Evolutionary conservation across 1,140 invertebrate genomes (phyloP).

Genomic region (Drosophila jambulina): DNA sequence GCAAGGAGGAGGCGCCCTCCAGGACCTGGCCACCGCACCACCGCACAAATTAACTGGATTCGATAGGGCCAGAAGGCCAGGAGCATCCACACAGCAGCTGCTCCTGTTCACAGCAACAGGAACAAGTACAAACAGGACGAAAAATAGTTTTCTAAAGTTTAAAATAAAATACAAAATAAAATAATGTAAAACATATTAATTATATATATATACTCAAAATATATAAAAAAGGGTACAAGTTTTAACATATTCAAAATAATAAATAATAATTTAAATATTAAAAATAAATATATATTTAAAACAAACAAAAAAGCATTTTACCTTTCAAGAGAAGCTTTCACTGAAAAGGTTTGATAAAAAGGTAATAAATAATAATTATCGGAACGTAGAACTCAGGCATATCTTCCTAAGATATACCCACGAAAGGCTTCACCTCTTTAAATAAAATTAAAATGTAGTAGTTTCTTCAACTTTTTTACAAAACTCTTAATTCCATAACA

Average conservation of each 20-base stretch:
- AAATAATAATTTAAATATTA: no score
- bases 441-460: no score
- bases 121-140: conserved; percentile 4
- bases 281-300: neutral
- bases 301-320: no score
- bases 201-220: no score
- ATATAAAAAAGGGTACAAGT: no score
- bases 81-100: conserved; percentile 50
- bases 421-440: neutral
- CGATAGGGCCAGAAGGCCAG: conserved; percentile 52
- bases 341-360: neutral
- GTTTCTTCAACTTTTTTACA: neutral
- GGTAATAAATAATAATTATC: neutral
- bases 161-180: neutral
- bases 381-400: no score
- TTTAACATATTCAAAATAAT: no score
- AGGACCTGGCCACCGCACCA: conserved; percentile 25
- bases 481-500: neutral
- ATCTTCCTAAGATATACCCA: neutral
- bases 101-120: conserved; percentile 34
- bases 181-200: neutral
- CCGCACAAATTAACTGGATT: conserved; percentile 62
- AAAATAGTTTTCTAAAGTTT: neutral
- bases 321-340: no score
- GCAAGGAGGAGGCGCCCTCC: conserved; percentile 1